Evolutionary conservation across 2,797 vertebrate genomes (phyloP).

Genomic region (Arrhamphus sclerolepis): DNA sequence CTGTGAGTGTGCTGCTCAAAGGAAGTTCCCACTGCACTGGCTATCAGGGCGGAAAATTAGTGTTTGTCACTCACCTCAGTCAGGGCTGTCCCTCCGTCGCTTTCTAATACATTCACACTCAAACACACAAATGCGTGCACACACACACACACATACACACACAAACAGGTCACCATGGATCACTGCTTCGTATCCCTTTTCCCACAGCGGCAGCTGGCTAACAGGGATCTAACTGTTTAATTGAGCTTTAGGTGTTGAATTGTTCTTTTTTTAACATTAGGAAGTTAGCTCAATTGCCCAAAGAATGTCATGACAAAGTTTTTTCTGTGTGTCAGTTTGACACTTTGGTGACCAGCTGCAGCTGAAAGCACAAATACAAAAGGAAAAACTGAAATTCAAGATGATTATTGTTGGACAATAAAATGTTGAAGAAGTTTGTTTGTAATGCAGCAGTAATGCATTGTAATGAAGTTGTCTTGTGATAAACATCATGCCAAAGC

Average conservation of each 20-base stretch:
- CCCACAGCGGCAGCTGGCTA: conserved; percentile 50
- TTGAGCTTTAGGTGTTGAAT: conserved; percentile 45
- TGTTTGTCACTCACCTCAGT: conserved; percentile 77
- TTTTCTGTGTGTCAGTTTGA: conserved; percentile 20
- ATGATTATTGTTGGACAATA: background rate
- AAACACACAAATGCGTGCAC: conserved; percentile 21
- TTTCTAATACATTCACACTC: conserved; percentile 16
- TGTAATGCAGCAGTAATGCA: too few species aligned
- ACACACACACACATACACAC: conserved; percentile 24
- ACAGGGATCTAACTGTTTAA: conserved; percentile 55
- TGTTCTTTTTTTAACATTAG: conserved; percentile 33
- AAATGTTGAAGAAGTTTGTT: too few species aligned
- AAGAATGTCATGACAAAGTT: conserved; percentile 52
- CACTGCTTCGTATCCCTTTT: conserved; percentile 54
- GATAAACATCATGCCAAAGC: too few species aligned
- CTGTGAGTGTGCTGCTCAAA: conserved; percentile 71
- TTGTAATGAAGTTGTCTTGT: background rate
- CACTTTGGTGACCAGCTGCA: background rate
- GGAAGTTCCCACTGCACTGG: conserved; percentile 83
- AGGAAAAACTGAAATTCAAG: conserved; percentile 2
- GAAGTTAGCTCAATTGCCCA: conserved; percentile 33
- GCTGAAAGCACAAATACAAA: conserved; percentile 15
- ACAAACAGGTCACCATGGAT: conserved; percentile 35
- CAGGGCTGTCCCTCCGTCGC: conserved; percentile 32
- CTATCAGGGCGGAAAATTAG: conserved; percentile 82